Base-by-base conservation (phyloP, 2,797 vertebrate species). In the Scarus forsteni region DNA sequence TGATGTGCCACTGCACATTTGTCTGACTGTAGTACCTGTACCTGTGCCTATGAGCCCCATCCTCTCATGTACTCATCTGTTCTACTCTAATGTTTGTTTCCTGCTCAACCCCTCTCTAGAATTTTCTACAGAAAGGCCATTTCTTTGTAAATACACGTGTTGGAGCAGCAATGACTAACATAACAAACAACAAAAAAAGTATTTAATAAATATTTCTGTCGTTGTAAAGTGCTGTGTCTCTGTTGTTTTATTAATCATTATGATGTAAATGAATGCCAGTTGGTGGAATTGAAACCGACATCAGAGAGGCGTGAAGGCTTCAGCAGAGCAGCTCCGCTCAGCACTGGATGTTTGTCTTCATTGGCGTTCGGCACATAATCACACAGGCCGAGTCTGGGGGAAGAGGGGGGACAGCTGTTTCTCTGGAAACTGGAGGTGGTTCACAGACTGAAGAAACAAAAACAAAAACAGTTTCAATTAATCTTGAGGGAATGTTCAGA, bases 101-200 rank as follows among this genome's bases (percentile, higher is more conserved):
- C 79, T 80, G 86, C 84, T 88, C 75, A 70, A 58, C 53, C 70
- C 73, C 60, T 80, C 81, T 81, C 83, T 72, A 85, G 72, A 79
- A 52, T 91, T 90, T 90, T 90, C 80, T 89, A 89, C 78, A 86
- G 70, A 85, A 87, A 90, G 82, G 81, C 83, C 77, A 90, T 93
- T 92, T 91, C 82, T 94, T 91, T 94, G 94, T 94, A 94, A 93
- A 93, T 94, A 94, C 93, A 94, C 90, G 69, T 94, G 92, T 92
- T 88, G 90, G 91, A 93, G 91, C 90, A 93, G 90, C 92, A 90
- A 87, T 89, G 90, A 92, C 92, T 92, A 92, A 91, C 86, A 79
- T 81, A 81, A 84, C 79, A 79, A 78, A 84, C 76, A 87, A 91
- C 87, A 81, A 73, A 80, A 93, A 93, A 91, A 80, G 66, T n/a